A percentile compares a stretch with the other conserved stretches of the same genome.
These are phyloP conservation scores for Macropis europaea DNA, from an alignment of 2,888 invertebrate species.

Conservation along the genomic window DNA sequence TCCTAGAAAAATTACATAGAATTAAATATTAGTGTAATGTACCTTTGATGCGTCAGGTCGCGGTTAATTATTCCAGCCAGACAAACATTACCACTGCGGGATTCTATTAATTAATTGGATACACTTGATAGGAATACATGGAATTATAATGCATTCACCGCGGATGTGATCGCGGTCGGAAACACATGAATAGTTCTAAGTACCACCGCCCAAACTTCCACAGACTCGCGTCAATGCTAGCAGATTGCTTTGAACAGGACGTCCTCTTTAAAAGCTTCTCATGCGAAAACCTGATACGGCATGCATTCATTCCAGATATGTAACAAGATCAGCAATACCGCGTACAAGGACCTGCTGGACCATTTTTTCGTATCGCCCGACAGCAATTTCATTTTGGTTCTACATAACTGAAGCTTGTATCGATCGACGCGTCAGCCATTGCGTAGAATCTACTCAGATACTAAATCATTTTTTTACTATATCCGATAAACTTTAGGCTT, in stretches of 20 bases:
- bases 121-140: constrained; percentile 1
- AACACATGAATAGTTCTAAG: constrained; percentile 36
- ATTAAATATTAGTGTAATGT: not conserved
- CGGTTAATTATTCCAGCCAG: constrained; percentile 6
- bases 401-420: not conserved
- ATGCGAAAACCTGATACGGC: constrained; percentile 58
- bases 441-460: not conserved
- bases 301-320: constrained; percentile 22
- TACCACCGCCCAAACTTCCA: constrained; percentile 20
- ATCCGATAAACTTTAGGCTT: too few species aligned
- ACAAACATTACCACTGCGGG: not conserved
- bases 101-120: constrained; percentile 30
- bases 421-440: not conserved
- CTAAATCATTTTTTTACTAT: not conserved
- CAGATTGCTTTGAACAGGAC: constrained; percentile 57
- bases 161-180: constrained; percentile 24
- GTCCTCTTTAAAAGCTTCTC: constrained; percentile 52
- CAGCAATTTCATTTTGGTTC: constrained; percentile 1
- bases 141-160: not conserved
- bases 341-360: not conserved
- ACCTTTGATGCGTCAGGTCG: not conserved
- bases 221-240: constrained; percentile 45
- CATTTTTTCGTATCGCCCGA: not conserved
- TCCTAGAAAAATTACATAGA: too few species aligned
- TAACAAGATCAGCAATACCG: not conserved